phyloP scores from a whole-genome alignment of 1,140 invertebrate genomes.

The Drosophila neocordata region DNA sequence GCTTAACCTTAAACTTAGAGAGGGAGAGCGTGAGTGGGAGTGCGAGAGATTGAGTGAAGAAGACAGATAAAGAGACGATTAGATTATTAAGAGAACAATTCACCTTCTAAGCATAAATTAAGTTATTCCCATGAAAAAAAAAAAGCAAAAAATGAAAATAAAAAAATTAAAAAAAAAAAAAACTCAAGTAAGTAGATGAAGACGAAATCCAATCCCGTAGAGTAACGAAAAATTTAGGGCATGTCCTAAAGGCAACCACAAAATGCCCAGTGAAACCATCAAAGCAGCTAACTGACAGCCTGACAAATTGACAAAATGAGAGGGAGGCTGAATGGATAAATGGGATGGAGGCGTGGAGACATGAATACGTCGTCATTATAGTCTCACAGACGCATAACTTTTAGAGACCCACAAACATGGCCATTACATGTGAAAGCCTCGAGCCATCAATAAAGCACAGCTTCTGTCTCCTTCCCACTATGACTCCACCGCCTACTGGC shows the following conservation, averaged over 20 bases:
- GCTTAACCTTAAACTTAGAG: not conserved
- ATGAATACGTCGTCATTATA: not conserved
- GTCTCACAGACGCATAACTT: constrained; percentile 67
- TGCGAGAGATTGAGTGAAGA: not conserved
- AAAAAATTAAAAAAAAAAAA: not conserved
- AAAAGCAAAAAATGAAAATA: too few relatives aligned
- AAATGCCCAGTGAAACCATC: not conserved
- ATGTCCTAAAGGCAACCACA: constrained; percentile 11
- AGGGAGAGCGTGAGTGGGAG: too few relatives aligned
- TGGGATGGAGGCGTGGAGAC: not conserved
- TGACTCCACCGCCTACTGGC: not conserved
- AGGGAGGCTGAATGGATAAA: not conserved
- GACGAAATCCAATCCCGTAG: constrained; percentile 5
- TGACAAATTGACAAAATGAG: constrained; percentile 53
- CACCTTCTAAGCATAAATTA: constrained; percentile 3
- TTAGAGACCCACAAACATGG: constrained; percentile 65
- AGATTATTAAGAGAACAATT: constrained; percentile 6
- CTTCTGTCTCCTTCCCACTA: constrained; percentile 32
- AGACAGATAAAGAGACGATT: not conserved
- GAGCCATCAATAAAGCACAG: constrained; percentile 65
- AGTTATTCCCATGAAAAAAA: not conserved
- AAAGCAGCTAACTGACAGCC: constrained; percentile 36
- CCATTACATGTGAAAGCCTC: constrained; percentile 73
- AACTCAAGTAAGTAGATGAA: not conserved
- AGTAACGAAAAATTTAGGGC: constrained; percentile 1